Conservation (phyloP, 2,113 vertebrate species). For the Cochlearius cochlearius region DNA sequence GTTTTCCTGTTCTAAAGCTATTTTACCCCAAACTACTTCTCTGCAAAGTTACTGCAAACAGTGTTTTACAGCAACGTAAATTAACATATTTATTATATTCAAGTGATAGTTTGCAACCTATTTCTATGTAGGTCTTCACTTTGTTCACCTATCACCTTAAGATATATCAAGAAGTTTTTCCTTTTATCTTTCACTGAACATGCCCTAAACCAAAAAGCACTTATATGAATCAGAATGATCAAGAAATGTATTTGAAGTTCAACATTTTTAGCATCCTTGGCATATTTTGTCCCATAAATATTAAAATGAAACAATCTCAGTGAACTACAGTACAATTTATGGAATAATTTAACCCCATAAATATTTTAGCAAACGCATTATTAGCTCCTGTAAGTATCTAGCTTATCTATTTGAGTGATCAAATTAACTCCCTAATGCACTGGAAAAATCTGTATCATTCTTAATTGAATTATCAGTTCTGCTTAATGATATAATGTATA, state of each 20-base stretch:
- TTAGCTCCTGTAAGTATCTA: background rate
- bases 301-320: slow-evolving; percentile 2
- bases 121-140: background rate
- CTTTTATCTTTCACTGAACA: slow-evolving; percentile 33
- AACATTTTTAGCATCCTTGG: background rate
- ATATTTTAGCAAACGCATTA: slow-evolving; percentile 30
- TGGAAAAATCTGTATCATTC: background rate
- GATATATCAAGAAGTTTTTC: background rate
- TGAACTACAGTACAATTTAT: slow-evolving; percentile 9
- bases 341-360: slow-evolving; percentile 36
- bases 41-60: background rate
- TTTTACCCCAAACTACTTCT: background rate
- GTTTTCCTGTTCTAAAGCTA: background rate
- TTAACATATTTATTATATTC: slow-evolving; percentile 12
- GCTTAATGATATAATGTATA: background rate
- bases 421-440: background rate
- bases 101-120: background rate
- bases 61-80: background rate
- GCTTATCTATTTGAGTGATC: background rate
- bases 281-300: slow-evolving; percentile 28
- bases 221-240: slow-evolving; percentile 12
- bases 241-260: slow-evolving; percentile 15
- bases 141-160: slow-evolving; percentile 35
- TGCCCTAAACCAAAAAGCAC: background rate
- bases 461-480: background rate